Conservation (phyloP, 2,888 invertebrate genomes). For the Caenorhabditis sp. region DNA sequence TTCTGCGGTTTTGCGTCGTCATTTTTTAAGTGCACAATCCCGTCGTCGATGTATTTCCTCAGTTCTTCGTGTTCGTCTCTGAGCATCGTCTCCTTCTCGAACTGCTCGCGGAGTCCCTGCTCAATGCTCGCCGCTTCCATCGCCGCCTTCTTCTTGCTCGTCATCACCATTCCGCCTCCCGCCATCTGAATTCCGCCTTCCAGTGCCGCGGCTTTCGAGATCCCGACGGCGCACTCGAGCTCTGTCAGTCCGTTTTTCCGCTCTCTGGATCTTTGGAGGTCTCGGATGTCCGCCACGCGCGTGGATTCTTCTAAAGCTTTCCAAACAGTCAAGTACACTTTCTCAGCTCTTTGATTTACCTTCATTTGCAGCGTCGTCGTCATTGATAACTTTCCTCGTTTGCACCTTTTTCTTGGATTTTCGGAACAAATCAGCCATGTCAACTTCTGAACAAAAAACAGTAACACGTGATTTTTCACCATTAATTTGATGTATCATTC, state of each 20-base stretch:
- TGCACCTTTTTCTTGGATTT: conserved; percentile 43
- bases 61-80: conserved; percentile 78
- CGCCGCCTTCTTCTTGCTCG: conserved; percentile 69
- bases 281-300: conserved; percentile 71
- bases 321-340: background rate
- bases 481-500: no score
- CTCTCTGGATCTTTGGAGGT: conserved; percentile 73
- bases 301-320: conserved; percentile 39
- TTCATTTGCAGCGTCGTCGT: conserved; percentile 29
- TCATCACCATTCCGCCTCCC: conserved; percentile 73
- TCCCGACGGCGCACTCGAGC: conserved; percentile 77
- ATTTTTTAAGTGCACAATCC: conserved; percentile 28
- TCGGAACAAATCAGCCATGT: conserved; percentile 54
- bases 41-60: conserved; percentile 72
- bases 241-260: conserved; percentile 75
- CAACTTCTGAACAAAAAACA: background rate
- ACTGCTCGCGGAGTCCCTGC: conserved; percentile 76
- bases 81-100: conserved; percentile 76
- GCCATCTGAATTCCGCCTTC: conserved; percentile 64
- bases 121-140: conserved; percentile 75
- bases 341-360: conserved; percentile 6
- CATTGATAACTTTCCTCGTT: conserved; percentile 10
- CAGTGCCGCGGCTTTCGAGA: conserved; percentile 63
- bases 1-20: background rate
- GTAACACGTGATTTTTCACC: no score